phyloP scores from a whole-genome alignment of 1,140 invertebrate species.

The Trichonephila inaurata region DNA sequence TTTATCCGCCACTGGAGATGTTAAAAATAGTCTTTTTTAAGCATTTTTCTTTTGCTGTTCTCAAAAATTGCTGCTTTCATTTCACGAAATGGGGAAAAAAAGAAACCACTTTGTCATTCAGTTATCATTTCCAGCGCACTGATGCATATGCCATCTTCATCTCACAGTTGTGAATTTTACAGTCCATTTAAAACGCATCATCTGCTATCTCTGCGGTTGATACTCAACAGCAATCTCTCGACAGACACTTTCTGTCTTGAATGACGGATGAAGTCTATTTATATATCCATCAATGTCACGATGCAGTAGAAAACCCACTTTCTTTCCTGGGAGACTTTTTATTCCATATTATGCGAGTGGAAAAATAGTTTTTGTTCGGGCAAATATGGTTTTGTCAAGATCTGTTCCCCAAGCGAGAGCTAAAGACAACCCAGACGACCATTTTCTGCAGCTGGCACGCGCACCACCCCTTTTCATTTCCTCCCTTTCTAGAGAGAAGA shows the following conservation, averaged over 20 bases:
- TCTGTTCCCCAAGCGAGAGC: neutral
- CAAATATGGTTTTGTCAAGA: constrained; percentile 35
- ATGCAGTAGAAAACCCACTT: neutral
- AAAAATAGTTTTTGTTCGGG: constrained; percentile 37
- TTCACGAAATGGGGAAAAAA: no score
- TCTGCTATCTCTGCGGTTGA: neutral
- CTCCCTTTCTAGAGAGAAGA: neutral
- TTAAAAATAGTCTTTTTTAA: no score
- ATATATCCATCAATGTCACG: constrained; percentile 21
- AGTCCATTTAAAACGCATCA: constrained; percentile 5
- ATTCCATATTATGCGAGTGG: neutral
- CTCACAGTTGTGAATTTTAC: neutral
- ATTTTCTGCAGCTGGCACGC: constrained; percentile 54
- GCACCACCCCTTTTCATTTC: neutral
- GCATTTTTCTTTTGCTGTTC: no score
- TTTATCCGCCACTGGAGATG: no score
- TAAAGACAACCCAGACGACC: constrained; percentile 14
- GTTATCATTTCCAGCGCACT: neutral
- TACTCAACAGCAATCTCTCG: neutral
- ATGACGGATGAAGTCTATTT: constrained; percentile 1
- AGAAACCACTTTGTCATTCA: neutral
- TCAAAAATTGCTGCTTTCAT: no score
- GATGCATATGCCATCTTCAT: neutral
- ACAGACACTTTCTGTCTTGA: constrained; percentile 10
- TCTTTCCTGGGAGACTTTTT: neutral